Conservation (phyloP, 2,797 vertebrate species). For the Argyrosomus regius region DNA sequence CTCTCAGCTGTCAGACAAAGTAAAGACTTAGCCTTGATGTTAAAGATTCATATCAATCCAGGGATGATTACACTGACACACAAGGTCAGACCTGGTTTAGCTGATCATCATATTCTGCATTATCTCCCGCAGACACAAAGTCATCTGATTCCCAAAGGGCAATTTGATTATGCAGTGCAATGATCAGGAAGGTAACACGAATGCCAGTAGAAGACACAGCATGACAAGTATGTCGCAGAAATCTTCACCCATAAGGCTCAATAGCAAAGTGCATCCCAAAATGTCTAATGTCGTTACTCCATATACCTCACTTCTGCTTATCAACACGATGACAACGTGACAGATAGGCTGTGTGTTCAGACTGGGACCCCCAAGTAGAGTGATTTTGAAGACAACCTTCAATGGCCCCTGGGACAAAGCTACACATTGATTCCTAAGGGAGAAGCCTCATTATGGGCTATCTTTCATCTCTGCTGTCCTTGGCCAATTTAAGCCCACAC, state of each 20-base stretch:
- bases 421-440: constrained; percentile 76
- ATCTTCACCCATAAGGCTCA: background rate
- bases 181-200: constrained; percentile 39
- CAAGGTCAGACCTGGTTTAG: constrained; percentile 72
- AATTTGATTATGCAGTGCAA: constrained; percentile 67
- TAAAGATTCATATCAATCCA: constrained; percentile 70
- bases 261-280: constrained; percentile 11
- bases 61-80: constrained; percentile 62
- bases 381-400: constrained; percentile 76
- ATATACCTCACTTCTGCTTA: constrained; percentile 26
- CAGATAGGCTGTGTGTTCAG: constrained; percentile 36
- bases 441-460: constrained; percentile 78
- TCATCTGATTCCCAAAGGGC: constrained; percentile 75
- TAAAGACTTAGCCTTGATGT: constrained; percentile 56
- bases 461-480: constrained; percentile 82
- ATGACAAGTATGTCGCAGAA: constrained; percentile 25
- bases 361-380: constrained; percentile 47
- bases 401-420: constrained; percentile 67
- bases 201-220: constrained; percentile 33
- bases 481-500: constrained; percentile 71
- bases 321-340: constrained; percentile 58
- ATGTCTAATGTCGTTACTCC: background rate
- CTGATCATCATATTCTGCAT: constrained; percentile 71
- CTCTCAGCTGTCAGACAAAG: constrained; percentile 52
- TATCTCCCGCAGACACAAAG: constrained; percentile 74